Conservation (phyloP, 2,113 vertebrate species). For the Pomatorhinus ruficollis region DNA sequence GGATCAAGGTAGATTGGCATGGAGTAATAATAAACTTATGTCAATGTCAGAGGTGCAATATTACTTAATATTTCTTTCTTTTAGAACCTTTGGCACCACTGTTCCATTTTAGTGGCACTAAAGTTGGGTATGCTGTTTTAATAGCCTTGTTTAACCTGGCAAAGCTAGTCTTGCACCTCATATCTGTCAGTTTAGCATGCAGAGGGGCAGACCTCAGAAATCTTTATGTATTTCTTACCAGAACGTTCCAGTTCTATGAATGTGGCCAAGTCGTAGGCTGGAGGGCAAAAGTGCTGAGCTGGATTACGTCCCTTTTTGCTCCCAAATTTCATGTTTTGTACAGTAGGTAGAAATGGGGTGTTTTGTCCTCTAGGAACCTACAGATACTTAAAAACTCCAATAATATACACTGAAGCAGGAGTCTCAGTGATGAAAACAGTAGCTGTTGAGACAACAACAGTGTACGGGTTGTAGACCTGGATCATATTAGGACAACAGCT, state of each 20-base stretch:
- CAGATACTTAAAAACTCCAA: not conserved
- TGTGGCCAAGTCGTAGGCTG: not conserved
- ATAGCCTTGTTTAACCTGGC: conserved; percentile 64
- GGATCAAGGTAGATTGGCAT: conserved; percentile 59
- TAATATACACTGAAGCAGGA: not conserved
- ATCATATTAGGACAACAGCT: conserved; percentile 46
- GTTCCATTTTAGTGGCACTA: conserved; percentile 60
- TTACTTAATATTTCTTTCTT: conserved; percentile 72
- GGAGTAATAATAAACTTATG: conserved; percentile 65
- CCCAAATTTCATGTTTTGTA: not conserved
- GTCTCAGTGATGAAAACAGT: not conserved
- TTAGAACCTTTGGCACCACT: conserved; percentile 52
- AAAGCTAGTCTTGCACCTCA: conserved; percentile 55
- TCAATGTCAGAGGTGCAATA: conserved; percentile 60
- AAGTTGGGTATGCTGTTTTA: conserved; percentile 63
- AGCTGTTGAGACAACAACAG: not conserved
- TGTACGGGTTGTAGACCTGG: not conserved
- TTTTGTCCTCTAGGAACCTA: not conserved
- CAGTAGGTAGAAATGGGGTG: not conserved
- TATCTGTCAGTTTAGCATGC: conserved; percentile 56
- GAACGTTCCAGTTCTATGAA: not conserved
- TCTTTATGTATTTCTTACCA: conserved; percentile 37
- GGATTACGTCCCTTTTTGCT: not conserved
- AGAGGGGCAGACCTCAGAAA: conserved; percentile 43
- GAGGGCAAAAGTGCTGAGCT: not conserved